Base-by-base conservation (phyloP, 2,113 vertebrate genomes). In the Thinocorus orbignyianus region DNA sequence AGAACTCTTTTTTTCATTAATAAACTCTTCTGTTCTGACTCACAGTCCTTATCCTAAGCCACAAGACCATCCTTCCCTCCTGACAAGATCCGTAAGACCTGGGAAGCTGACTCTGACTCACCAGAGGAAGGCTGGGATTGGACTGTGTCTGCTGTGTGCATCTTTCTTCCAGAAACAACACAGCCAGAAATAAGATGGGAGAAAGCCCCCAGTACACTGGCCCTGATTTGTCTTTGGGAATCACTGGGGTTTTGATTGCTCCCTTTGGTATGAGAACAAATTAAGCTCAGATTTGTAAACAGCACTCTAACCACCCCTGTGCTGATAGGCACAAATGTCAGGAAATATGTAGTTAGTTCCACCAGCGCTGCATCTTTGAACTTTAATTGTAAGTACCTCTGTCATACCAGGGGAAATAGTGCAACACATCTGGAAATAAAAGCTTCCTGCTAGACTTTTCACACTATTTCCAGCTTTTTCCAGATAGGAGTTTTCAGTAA, bases 21-120 rank as follows among this genome's bases (percentile, higher is more conserved):
- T 52, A 84, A 81, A 60, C 25, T 81, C 46, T 44, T n/a, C 41
- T 41, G 41, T 41, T 71, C 61, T 91, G 95, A 96, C 69, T 97
- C 92, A 90, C 44, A 35, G 51, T 46, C 61, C 48, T 52, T 64
- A 54, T 81, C 49, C 57, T 84, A 71, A 86, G 52, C 55, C 95
- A 95, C 77, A 68, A 86, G 88, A 95, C 35, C 60, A 78, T 68
- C 55, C 42, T 94, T 66, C 42, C 77, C 81, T 90, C 66, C 88
- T 90, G 72, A 69, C 41, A 61, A 94, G 86, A 37, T 61, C 86
- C 28, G 0, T 57, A 78, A 81, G 82, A 81, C 44, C 23, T 46
- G 61, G 81, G 77, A 74, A 74, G 44, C 77, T 96, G 90, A 92
- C 72, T 86, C 79, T 95, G 95, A 95, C 69, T 97, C 92, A 95